phyloP scores from a whole-genome alignment of 2,888 invertebrate genomes.

The Pollenia griseotomentosa region DNA sequence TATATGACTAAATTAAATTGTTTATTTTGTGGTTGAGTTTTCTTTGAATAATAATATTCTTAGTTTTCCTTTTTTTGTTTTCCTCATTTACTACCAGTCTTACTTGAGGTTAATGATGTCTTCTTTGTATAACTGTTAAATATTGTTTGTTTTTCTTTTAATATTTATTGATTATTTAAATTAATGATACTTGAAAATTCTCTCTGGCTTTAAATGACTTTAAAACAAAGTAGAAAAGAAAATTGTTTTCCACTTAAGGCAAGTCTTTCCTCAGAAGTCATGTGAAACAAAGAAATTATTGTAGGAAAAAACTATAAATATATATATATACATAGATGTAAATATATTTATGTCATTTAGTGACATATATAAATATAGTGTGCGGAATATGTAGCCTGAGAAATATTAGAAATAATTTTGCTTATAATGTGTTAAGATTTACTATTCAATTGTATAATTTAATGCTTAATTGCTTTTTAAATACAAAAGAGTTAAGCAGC shows the following conservation, averaged over 20 bases:
- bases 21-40: conserved; percentile 38
- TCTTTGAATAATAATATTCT: background rate
- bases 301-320: background rate
- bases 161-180: conserved; percentile 73
- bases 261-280: background rate
- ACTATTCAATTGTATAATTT: conserved; percentile 34
- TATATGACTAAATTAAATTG: conserved; percentile 65
- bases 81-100: conserved; percentile 60
- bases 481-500: conserved; percentile 40
- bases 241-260: conserved; percentile 21
- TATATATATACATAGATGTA: background rate
- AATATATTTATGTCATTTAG: background rate
- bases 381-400: conserved; percentile 19
- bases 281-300: background rate
- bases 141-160: conserved; percentile 48
- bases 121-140: conserved; percentile 66
- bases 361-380: conserved; percentile 6
- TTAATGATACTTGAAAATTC: conserved; percentile 66
- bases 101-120: conserved; percentile 72
- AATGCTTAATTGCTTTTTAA: background rate
- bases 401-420: conserved; percentile 9
- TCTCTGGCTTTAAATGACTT: conserved; percentile 47
- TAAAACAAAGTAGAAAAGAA: conserved; percentile 15
- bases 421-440: conserved; percentile 10
- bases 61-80: conserved; percentile 25